Percentiles rank a stretch among this genome's conserved stretches.
phyloP scores from a whole-genome alignment of 2,888 invertebrate genomes.

The Aphidoletes aphidimyza region DNA sequence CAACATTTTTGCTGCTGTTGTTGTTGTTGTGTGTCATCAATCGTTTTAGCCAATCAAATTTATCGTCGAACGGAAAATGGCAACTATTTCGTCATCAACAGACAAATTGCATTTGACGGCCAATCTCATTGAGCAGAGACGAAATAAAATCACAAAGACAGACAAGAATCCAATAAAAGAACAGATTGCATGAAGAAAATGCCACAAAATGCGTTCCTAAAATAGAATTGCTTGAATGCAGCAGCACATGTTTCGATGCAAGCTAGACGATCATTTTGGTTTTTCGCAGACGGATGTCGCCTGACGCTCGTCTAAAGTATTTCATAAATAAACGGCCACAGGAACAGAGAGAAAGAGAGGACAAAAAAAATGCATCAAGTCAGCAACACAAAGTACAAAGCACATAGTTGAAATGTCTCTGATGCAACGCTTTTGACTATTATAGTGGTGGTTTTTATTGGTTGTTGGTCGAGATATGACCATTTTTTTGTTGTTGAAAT shows the following conservation, averaged over 20 bases:
- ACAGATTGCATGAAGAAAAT: background rate
- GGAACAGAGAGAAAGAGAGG: background rate
- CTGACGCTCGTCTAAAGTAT: background rate
- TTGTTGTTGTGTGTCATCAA: background rate
- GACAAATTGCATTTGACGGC: conserved; percentile 44
- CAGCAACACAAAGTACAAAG: background rate
- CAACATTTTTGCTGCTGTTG: too few relatives aligned
- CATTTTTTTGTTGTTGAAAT: background rate
- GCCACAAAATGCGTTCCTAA: background rate
- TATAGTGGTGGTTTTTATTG: background rate
- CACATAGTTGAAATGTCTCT: background rate
- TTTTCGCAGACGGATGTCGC: conserved; percentile 52
- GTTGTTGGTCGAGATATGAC: background rate
- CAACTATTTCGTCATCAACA: conserved; percentile 42
- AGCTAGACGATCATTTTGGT: conserved; percentile 19
- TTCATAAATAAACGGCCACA: conserved; percentile 20
- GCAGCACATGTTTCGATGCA: background rate
- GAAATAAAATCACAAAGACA: conserved; percentile 36
- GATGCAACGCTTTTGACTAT: background rate
- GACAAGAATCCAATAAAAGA: conserved; percentile 17
- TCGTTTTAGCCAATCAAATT: background rate
- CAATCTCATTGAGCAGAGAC: background rate
- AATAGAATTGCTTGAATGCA: background rate
- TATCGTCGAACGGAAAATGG: background rate
- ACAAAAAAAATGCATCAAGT: background rate